Evolutionary conservation across 1,140 invertebrate species (phyloP).

Genomic region (Pseudomyrmex flavicornis): DNA sequence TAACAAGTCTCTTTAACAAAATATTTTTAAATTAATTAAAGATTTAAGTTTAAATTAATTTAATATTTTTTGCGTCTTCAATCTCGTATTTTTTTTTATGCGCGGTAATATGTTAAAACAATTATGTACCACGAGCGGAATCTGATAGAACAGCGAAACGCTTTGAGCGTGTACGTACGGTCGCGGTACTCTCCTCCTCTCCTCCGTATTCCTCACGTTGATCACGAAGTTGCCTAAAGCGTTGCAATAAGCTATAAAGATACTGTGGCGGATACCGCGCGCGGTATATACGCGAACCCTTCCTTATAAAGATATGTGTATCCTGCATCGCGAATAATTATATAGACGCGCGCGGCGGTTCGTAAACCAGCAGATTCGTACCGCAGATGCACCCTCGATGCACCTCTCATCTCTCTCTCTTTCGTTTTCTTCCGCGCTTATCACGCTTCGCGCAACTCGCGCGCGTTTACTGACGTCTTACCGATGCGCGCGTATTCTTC

Average conservation of each 20-base stretch:
- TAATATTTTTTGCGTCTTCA: conserved; percentile 3
- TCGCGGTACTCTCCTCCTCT: conserved; percentile 33
- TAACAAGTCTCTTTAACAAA: not conserved
- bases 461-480: conserved; percentile 55
- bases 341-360: conserved; percentile 67
- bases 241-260: conserved; percentile 75
- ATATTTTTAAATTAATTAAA: no score
- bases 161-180: conserved; percentile 33
- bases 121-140: conserved; percentile 50
- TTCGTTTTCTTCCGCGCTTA: conserved; percentile 34
- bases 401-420: conserved; percentile 7
- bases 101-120: conserved; percentile 50
- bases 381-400: conserved; percentile 65
- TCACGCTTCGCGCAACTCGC: conserved; percentile 28
- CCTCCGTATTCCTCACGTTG: conserved; percentile 44
- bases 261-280: conserved; percentile 64
- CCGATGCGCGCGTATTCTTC: conserved; percentile 35
- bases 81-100: conserved; percentile 19
- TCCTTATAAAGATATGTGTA: conserved; percentile 71
- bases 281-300: conserved; percentile 58
- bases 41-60: no score
- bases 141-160: conserved; percentile 46
- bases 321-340: conserved; percentile 73
- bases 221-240: conserved; percentile 74
- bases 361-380: conserved; percentile 70